Conservation (phyloP, 1,140 invertebrate species). For the Elysia chlorotica region DNA sequence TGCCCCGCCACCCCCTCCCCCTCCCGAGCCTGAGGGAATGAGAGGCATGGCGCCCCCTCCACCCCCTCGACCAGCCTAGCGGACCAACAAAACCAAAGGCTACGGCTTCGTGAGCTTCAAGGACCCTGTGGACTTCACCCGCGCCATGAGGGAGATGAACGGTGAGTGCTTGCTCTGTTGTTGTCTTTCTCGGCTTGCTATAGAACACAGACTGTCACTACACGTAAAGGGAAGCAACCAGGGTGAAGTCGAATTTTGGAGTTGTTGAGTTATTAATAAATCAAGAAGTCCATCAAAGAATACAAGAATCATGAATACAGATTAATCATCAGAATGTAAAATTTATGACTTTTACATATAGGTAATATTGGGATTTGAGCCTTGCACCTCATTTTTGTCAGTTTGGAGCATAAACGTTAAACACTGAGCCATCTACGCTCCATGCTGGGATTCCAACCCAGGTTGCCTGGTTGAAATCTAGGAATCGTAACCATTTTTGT, state of each 20-base stretch:
- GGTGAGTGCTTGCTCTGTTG: slow-evolving; percentile 63
- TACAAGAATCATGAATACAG: not conserved
- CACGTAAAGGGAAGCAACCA: too few species aligned
- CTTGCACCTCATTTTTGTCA: too few species aligned
- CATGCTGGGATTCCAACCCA: too few species aligned
- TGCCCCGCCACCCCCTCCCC: slow-evolving; percentile 39
- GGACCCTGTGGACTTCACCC: slow-evolving; percentile 96
- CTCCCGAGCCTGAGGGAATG: slow-evolving; percentile 1
- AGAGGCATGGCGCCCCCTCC: too few species aligned
- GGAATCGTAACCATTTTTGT: too few species aligned
- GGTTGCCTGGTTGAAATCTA: too few species aligned
- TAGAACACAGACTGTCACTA: too few species aligned
- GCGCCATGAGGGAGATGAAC: slow-evolving; percentile 98
- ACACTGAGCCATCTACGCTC: too few species aligned
- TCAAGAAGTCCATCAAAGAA: not conserved
- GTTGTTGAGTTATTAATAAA: too few species aligned
- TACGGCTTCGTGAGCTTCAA: slow-evolving; percentile 99
- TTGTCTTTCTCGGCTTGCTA: too few species aligned
- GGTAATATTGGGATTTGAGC: too few species aligned
- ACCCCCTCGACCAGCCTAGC: slow-evolving; percentile 90
- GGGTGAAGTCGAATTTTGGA: not conserved
- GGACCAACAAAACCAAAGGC: slow-evolving; percentile 97
- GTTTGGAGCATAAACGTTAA: too few species aligned
- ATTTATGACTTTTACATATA: not conserved
- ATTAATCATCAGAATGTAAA: not conserved